phyloP scores from a whole-genome alignment of 2,113 vertebrate genomes.

The Agelaius tricolor region DNA sequence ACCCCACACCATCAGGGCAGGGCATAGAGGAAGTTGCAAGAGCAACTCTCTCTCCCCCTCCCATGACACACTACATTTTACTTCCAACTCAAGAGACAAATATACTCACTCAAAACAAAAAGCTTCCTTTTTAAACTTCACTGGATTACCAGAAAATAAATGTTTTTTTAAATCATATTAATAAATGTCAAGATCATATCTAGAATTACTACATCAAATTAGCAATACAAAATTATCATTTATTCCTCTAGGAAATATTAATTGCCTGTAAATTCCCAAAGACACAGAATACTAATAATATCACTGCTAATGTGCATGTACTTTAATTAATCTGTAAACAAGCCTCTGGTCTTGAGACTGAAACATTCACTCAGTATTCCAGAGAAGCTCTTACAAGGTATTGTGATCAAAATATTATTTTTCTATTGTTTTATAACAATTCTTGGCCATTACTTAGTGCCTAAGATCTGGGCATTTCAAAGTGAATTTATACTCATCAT shows the following conservation, averaged over 20 bases:
- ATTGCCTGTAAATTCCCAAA: constrained; percentile 18
- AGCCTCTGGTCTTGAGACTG: not conserved
- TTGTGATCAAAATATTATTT: not conserved
- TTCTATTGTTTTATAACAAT: not conserved
- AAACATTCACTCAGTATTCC: not conserved
- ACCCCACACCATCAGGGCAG: not conserved
- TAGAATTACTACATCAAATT: not conserved
- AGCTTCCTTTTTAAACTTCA: not conserved
- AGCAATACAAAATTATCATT: constrained; percentile 17
- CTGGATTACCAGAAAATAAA: not conserved
- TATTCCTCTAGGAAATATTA: constrained; percentile 35
- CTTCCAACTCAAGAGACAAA: not conserved
- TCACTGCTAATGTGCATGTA: not conserved
- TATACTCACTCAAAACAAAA: not conserved
- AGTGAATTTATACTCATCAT: not conserved
- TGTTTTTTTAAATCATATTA: not conserved
- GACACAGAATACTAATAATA: constrained; percentile 7
- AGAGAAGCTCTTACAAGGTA: not conserved
- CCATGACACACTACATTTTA: rapidly evolving
- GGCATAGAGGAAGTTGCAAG: not conserved
- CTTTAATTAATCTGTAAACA: constrained; percentile 37
- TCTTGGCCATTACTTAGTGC: not conserved
- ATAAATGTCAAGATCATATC: not conserved
- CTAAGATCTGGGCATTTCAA: not conserved
- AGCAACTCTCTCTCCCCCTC: not conserved